Base-by-base conservation (phyloP, 2,797 vertebrate genomes). In the Amazona ochrocephala region DNA sequence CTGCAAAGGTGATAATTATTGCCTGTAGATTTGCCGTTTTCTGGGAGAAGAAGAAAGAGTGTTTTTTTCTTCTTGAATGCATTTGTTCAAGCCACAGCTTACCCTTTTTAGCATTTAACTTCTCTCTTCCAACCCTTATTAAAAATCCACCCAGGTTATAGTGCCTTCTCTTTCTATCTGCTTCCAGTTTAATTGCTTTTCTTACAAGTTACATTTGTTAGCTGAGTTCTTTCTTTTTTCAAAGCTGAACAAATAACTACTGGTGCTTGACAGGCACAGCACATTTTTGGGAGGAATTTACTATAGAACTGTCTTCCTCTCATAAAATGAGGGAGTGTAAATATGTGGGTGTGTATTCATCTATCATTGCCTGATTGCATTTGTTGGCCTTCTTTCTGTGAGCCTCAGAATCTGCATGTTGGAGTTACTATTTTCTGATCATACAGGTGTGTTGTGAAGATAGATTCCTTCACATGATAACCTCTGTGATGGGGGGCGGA, bases 11-110 rank as follows among this genome's bases (percentile, higher is more conserved):
- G 73, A 53, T 62, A 90, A 80, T 91, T 93, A 66, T 50, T 83
- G 45, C 68, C 77, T 87, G 9, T 73, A 90, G 71, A 73, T 67
- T 37, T 93, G 37, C 56, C 41, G 27, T 95, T 89, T 92, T 92
- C 71, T 80, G 22, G 51, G 66, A 78, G 61, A 81, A 87, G 56
- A 74, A 77, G 20, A 53, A 86, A 76, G 70, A 39, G 6, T 26
- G 76, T 79, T 77, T 11, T 53, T 84, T 93, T 37, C 37, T 62
- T 89, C 42, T 83, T 50, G 65, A 82, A 58, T 47, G 24, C 34
- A 47, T 87, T 95, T 94, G 34, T 90, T 71, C 51, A 53, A 83
- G 64, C 45, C 64, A 80, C 78, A 60, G 72, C 58, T 80, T 65
- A 82, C 32, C 18, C 80, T 39, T 84, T 94, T 62, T n/a, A 71